phyloP scores from a whole-genome alignment of 2,113 vertebrate species.

The Nyctereutes procyonoides region DNA sequence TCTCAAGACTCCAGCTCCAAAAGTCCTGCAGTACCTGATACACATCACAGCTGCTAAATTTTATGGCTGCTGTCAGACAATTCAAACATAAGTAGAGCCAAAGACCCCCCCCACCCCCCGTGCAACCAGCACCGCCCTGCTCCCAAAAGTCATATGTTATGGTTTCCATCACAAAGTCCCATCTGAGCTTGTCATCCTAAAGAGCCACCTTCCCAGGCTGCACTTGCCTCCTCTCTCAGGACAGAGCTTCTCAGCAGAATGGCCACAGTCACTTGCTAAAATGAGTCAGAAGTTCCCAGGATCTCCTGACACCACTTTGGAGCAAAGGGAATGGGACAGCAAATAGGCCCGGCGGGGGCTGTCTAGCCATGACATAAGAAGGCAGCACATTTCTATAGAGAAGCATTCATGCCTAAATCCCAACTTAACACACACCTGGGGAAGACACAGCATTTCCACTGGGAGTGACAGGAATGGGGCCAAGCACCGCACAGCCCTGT shows the following conservation, averaged over 20 bases:
- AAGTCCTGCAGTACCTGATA: slow-evolving; percentile 76
- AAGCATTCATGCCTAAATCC: background rate
- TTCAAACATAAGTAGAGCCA: slow-evolving; percentile 77
- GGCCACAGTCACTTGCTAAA: slow-evolving; percentile 32
- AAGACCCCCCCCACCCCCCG: slow-evolving; percentile 61
- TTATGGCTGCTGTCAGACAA: slow-evolving; percentile 75
- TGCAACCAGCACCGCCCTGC: slow-evolving; percentile 61
- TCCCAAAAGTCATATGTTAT: slow-evolving; percentile 59
- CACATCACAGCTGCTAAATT: slow-evolving; percentile 70
- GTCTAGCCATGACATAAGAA: slow-evolving; percentile 53
- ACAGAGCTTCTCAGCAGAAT: slow-evolving; percentile 16
- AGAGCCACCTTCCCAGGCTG: slow-evolving; percentile 43
- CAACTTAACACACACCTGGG: background rate
- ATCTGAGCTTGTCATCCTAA: slow-evolving; percentile 26
- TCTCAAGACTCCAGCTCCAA: slow-evolving; percentile 67
- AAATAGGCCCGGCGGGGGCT: background rate
- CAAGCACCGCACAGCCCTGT: background rate
- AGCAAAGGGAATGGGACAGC: slow-evolving; percentile 33
- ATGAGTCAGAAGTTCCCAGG: slow-evolving; percentile 69
- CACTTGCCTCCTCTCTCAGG: background rate
- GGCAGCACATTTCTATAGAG: background rate
- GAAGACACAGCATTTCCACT: background rate
- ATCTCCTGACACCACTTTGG: background rate
- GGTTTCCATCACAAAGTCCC: slow-evolving; percentile 71
- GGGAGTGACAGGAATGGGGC: background rate